Conservation (phyloP, 2,797 vertebrate species). For the Odontamblyopus rebecca region DNA sequence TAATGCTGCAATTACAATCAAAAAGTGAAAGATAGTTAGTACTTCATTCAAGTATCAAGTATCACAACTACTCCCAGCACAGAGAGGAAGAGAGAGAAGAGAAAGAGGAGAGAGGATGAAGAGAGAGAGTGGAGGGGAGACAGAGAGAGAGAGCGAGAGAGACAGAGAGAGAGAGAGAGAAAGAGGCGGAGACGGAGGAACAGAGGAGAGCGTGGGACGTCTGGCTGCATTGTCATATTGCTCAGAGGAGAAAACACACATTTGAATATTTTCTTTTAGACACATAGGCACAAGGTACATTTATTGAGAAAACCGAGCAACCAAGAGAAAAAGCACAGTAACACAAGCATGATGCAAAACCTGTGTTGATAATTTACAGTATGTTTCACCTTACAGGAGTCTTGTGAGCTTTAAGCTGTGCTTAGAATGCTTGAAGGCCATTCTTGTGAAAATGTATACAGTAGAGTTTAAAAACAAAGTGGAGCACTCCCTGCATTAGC, state of each 20-base stretch:
- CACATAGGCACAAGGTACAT: background rate
- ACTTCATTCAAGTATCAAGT: too few species aligned
- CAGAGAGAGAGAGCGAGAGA: background rate
- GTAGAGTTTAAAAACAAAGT: too few species aligned
- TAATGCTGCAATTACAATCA: too few species aligned
- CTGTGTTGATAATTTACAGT: too few species aligned
- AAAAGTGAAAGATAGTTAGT: too few species aligned
- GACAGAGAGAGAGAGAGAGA: background rate
- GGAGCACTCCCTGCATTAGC: too few species aligned
- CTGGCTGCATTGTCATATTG: background rate
- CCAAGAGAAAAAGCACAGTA: too few species aligned
- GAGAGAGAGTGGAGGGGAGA: background rate
- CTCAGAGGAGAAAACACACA: background rate
- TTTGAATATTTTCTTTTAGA: background rate
- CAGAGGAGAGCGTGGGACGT: background rate
- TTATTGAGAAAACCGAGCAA: background rate
- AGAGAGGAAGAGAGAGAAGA: background rate
- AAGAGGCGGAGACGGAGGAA: background rate
- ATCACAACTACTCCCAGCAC: background rate
- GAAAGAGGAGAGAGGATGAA: background rate
- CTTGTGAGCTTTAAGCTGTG: too few species aligned
- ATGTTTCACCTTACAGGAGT: too few species aligned
- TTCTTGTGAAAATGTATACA: too few species aligned
- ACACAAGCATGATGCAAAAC: too few species aligned
- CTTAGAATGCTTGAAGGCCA: too few species aligned